Conservation (phyloP, 2,797 vertebrate genomes). For the Caiman crocodilus region DNA sequence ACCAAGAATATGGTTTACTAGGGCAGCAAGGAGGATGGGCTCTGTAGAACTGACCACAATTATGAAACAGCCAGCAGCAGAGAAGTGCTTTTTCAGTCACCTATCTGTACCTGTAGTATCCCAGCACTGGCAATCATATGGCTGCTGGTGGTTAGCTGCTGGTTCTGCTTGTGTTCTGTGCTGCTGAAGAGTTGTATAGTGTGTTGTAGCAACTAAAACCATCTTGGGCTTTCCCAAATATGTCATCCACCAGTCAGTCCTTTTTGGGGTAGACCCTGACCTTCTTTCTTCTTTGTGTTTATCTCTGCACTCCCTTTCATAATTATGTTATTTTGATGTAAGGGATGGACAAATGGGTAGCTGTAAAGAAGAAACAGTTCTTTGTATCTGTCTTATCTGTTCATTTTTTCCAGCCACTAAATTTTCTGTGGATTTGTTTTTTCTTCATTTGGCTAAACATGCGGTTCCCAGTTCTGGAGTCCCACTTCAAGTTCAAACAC, state of each 20-base stretch:
- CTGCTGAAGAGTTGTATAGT: not conserved
- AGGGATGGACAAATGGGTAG: not conserved
- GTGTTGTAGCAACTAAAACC: not conserved
- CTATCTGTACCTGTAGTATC: not conserved
- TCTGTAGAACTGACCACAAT: not conserved
- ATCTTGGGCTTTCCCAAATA: not conserved
- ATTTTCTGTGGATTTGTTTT: not conserved
- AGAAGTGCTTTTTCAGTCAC: not conserved
- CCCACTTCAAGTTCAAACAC: not conserved
- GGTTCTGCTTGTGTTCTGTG: not conserved
- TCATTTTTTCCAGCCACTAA: not conserved
- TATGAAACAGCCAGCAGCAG: not conserved
- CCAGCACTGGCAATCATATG: not conserved
- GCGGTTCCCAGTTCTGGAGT: not conserved
- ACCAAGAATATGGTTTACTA: not conserved
- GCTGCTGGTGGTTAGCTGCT: not conserved
- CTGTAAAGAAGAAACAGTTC: not conserved
- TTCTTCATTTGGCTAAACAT: not conserved
- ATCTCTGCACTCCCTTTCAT: too few species aligned
- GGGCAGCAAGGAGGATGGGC: not conserved
- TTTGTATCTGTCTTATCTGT: not conserved
- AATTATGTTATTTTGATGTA: too few species aligned
- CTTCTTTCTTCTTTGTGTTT: not conserved
- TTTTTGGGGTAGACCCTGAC: not conserved
- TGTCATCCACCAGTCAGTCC: not conserved